Conservation (phyloP, 2,888 invertebrate species). For the Agrilus cyanescens region DNA sequence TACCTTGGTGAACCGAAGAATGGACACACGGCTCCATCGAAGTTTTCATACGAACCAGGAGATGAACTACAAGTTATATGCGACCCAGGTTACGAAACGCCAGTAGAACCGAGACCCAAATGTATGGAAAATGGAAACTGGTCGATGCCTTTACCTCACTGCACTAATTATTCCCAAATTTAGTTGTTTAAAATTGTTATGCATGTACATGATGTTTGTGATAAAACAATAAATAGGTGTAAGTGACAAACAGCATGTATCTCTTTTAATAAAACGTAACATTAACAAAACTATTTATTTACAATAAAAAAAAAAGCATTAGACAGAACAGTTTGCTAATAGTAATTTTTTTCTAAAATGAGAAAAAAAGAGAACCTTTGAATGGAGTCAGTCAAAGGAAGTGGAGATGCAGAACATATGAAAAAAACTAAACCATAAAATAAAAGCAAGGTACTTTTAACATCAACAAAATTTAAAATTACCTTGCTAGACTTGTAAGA, state of each 20-base stretch:
- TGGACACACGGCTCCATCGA: conserved; percentile 56
- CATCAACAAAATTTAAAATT: too few species aligned
- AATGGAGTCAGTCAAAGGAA: too few species aligned
- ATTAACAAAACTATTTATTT: too few species aligned
- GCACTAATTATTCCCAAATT: conserved; percentile 45
- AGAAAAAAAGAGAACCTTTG: too few species aligned
- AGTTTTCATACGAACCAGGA: conserved; percentile 63
- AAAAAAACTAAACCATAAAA: too few species aligned
- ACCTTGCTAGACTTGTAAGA: too few species aligned
- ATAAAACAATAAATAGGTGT: conserved; percentile 10
- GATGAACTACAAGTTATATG: conserved; percentile 59
- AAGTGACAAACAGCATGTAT: background rate
- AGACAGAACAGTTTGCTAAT: too few species aligned
- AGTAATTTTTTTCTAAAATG: too few species aligned
- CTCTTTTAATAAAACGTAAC: background rate
- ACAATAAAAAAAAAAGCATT: too few species aligned
- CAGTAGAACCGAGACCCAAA: conserved; percentile 39
- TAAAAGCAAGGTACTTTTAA: too few species aligned
- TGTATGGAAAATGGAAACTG: conserved; percentile 56
- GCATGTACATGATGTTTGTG: conserved; percentile 17
- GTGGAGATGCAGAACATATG: too few species aligned
- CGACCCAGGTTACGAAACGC: conserved; percentile 48
- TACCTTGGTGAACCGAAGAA: conserved; percentile 62
- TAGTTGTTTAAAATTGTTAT: conserved; percentile 17
- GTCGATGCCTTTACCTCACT: conserved; percentile 55